Percentiles rank a stretch among this genome's conserved stretches.
Evolutionary conservation across 2,113 vertebrate genomes (phyloP).

Genomic region (Corvus moneduloides): DNA sequence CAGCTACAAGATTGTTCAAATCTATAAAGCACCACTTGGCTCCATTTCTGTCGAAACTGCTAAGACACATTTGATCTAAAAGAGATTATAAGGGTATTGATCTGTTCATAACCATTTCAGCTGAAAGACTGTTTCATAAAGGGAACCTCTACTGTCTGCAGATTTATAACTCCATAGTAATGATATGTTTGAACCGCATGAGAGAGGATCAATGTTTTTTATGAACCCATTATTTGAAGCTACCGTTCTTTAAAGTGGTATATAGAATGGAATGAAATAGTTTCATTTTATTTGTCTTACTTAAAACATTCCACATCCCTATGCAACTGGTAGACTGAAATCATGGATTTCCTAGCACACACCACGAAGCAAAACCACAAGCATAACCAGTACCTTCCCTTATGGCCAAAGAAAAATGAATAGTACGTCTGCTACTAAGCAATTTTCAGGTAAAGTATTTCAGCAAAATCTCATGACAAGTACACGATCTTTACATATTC

Average conservation of each 20-base stretch:
- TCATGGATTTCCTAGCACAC: not conserved
- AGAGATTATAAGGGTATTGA: constrained; percentile 27
- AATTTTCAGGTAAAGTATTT: not conserved
- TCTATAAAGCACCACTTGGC: not conserved
- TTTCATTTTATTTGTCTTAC: constrained; percentile 47
- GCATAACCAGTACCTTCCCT: not conserved
- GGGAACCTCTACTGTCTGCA: not conserved
- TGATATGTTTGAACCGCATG: constrained; percentile 14
- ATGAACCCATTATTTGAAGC: not conserved
- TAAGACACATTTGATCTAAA: constrained; percentile 13
- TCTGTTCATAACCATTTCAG: constrained; percentile 4
- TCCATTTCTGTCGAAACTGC: constrained; percentile 10
- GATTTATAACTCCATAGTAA: not conserved
- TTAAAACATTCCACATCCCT: constrained; percentile 50
- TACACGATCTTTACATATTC: not conserved
- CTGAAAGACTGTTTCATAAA: not conserved
- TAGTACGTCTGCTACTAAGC: not conserved
- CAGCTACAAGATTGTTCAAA: not conserved
- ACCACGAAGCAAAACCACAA: constrained; percentile 7
- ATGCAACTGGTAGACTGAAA: not conserved
- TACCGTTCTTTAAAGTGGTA: constrained; percentile 34
- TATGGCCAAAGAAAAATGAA: not conserved
- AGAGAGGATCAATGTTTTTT: constrained; percentile 8
- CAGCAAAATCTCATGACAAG: not conserved
- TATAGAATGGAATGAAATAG: constrained; percentile 31